A percentile compares a stretch with the other conserved stretches of the same genome.
These are phyloP conservation scores for Podarcis lilfordi DNA, from an alignment of 2,797 vertebrate species.

Conservation along the genomic window DNA sequence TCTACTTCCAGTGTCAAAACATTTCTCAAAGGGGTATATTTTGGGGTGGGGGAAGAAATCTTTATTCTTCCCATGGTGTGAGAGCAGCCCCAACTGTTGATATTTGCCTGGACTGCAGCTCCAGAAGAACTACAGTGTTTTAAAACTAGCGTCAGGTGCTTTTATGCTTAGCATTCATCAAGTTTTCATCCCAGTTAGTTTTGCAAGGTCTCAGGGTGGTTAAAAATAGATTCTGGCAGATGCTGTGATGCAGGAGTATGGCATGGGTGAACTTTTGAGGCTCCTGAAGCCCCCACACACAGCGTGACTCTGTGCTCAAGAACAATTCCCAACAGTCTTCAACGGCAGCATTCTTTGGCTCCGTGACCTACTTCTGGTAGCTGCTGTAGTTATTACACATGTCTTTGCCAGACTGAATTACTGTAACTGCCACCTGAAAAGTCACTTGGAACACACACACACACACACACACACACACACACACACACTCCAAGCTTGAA, in stretches of 20 bases:
- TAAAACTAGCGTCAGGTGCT: not conserved
- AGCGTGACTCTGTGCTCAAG: constrained; percentile 6
- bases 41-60: too few relatives aligned
- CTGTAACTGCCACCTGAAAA: constrained; percentile 23
- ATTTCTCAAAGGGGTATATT: not conserved
- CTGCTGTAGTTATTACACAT: constrained; percentile 28
- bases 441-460: not conserved
- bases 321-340: constrained; percentile 22
- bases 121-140: not conserved
- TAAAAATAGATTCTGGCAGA: constrained; percentile 5
- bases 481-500: not conserved
- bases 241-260: not conserved
- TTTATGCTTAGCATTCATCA: constrained; percentile 11
- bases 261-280: constrained; percentile 11
- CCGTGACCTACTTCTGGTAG: constrained; percentile 34
- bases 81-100: not conserved
- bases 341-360: constrained; percentile 8
- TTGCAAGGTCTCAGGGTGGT: not conserved
- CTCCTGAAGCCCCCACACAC: not conserved
- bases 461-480: not conserved
- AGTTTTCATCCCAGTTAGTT: constrained; percentile 7
- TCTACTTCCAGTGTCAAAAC: not conserved
- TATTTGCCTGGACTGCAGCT: not conserved
- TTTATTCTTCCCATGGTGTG: not conserved
- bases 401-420: constrained; percentile 24